Evolutionary conservation across 1,140 invertebrate genomes (phyloP), one percentile per base, ranked within the genome.

Genomic region (Lineus longissimus): DNA sequence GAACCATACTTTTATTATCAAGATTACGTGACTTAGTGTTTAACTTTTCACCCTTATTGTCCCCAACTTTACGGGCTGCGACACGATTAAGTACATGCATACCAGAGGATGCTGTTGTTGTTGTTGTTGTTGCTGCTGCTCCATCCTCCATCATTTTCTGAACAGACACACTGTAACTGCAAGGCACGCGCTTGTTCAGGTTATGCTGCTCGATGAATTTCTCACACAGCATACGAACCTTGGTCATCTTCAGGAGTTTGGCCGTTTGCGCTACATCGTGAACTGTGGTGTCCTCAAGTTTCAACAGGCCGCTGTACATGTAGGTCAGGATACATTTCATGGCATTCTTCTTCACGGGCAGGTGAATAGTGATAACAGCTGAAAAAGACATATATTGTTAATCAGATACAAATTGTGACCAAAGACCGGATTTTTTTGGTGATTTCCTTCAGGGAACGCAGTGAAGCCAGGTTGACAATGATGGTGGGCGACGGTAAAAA

Each of bases 201-300:
- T 51, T 51, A n/a, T 51, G n/a, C n/a, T 27, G 25, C 47, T 51
- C 47, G 47, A 51, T 27, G 47, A 23, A 51, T 51, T 51, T 51
- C n/a, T 51, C 47, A 27, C 47, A 51, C 47, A 51, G n/a, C 19
- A 23, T 23, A 7, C 47, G 47, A 9, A 51, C 47, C 25, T 51
- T 51, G 19, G n/a, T 27, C 19, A 51, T 27, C 9, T 51, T 51
- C 47, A 51, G 47, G 19, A 51, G n/a, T 27, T 51, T 19, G 4
- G 47, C 47, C 47, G 47, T 23, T 9, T 51, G 25, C n/a, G 25
- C 19, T n/a, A 51, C 25, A 19, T 19, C 19, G 25, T 51, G 25
- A 6, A 51, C 47, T 6, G 47, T 51, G 19, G n/a, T 27, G 47
- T 51, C 47, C n/a, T 51, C 25, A 19, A 51, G 47, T n/a, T 19